Evolutionary conservation across 1,140 invertebrate species (phyloP), one percentile per base, ranked within the genome.

Genomic region (Caenorhabditis inopinata): DNA sequence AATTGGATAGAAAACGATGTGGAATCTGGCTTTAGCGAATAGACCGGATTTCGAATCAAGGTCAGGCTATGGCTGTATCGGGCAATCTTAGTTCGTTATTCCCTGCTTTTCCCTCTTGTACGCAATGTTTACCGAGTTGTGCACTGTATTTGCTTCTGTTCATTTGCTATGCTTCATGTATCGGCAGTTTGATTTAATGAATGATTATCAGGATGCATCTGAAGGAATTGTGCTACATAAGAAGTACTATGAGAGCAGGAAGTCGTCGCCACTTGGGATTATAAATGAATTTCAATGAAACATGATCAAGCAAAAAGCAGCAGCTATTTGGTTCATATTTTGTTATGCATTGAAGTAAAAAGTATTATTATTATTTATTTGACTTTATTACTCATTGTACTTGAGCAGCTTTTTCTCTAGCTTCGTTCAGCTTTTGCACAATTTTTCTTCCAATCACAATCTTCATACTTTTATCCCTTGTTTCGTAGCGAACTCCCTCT

Each of bases 401-500:
- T 74, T 46, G 45, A 47, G 42, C 48, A 25, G 68, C 78, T 18
- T 75, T 79, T 35, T 82, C 68, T 58, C 82, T 51, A 12, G 82
- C 82, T 53, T 74, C 48, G 16, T 79, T 83, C 25, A 84, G 53
- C 42, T 83, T 79, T 42, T 32, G 23, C 7, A 83, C 81, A 27
- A 83, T 81, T 6, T 79, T 46, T 48, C 83, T 27, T 18, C 68
- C 51, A 27, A 84, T 27, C 16, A 84, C 80, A 18, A 84, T 80
- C 27, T 68, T 74, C 35, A 84, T 84, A 21, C 42, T 35, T 76
- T 81, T 84, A 49, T 84, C 83, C 18, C 83, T 25, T 51, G 83
- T 84, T 46, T 84, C 83, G 46, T 83, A 83, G n/a, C 82, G 76
- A 23, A 76, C 77, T 62, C 83, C 83, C 42, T 84, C 83, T 6